Percentiles rank a stretch among this genome's conserved stretches.
Conservation (phyloP, 2,888 invertebrate genomes). For the Lottia gigantea region DNA sequence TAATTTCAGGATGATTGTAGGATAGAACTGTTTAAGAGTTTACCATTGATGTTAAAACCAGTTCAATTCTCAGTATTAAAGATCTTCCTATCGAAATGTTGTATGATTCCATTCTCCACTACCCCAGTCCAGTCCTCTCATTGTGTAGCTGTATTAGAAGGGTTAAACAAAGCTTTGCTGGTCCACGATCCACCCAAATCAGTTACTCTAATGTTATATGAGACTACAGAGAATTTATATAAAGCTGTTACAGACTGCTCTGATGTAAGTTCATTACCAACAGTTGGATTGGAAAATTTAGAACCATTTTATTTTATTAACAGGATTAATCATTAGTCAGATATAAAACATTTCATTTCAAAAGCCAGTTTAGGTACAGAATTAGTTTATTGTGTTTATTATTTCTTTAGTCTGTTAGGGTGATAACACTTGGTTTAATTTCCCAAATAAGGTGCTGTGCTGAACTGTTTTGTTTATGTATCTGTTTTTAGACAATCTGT, state of each 20-base stretch:
- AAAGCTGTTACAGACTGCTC: no score
- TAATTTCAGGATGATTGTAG: conserved; percentile 36
- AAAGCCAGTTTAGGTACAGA: no score
- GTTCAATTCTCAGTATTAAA: conserved; percentile 37
- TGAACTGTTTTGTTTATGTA: no score
- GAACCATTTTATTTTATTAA: no score
- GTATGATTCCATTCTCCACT: conserved; percentile 27
- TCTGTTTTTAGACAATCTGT: no score
- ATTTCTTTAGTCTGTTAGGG: no score
- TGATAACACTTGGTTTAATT: no score
- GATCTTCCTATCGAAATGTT: conserved; percentile 39
- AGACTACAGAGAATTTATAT: conserved; percentile 40
- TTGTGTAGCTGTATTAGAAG: conserved; percentile 36
- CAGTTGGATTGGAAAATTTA: no score
- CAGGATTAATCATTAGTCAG: no score
- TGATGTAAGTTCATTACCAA: conserved; percentile 29
- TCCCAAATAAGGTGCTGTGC: no score
- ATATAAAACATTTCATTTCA: no score
- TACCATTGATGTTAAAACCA: conserved; percentile 39
- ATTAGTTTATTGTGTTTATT: no score
- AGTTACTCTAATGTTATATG: conserved; percentile 44
- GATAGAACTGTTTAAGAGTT: conserved; percentile 29
- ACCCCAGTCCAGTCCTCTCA: neutral
- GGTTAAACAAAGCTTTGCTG: conserved; percentile 50
- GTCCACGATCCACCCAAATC: conserved; percentile 58